phyloP scores from a whole-genome alignment of 2,113 vertebrate species.

The Percina caprodes region DNA sequence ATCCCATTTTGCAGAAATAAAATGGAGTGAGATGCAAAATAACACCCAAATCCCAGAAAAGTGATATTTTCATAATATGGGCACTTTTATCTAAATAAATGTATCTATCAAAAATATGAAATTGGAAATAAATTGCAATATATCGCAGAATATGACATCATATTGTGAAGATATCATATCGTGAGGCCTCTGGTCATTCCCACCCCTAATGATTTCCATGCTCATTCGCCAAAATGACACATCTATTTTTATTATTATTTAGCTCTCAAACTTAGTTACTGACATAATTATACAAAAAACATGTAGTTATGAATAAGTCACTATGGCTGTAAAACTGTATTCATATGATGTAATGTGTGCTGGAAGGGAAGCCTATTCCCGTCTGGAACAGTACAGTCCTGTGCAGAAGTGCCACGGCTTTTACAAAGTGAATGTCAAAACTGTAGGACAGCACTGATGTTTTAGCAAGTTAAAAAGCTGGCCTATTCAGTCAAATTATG shows the following conservation, averaged over 20 bases:
- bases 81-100: too few relatives aligned
- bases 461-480: conserved; percentile 48
- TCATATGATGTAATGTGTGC: background rate
- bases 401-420: conserved; percentile 12
- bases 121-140: too few relatives aligned
- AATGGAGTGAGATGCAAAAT: too few relatives aligned
- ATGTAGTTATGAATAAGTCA: background rate
- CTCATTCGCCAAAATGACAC: background rate
- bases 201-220: conserved; percentile 16
- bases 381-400: conserved; percentile 1
- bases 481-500: conserved; percentile 43
- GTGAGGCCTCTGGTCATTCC: too few relatives aligned
- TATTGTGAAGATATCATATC: too few relatives aligned
- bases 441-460: conserved; percentile 37
- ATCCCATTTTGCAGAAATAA: too few relatives aligned
- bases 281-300: background rate
- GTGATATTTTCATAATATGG: too few relatives aligned
- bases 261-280: conserved; percentile 16
- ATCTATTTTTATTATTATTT: conserved; percentile 1
- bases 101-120: too few relatives aligned
- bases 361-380: background rate
- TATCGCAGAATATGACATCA: too few relatives aligned
- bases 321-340: background rate
- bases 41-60: too few relatives aligned
- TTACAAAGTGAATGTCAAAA: conserved; percentile 33